A percentile compares a stretch with the other conserved stretches of the same genome.
Conservation (phyloP, 1,140 invertebrate genomes). For the Drosophila funebris region DNA sequence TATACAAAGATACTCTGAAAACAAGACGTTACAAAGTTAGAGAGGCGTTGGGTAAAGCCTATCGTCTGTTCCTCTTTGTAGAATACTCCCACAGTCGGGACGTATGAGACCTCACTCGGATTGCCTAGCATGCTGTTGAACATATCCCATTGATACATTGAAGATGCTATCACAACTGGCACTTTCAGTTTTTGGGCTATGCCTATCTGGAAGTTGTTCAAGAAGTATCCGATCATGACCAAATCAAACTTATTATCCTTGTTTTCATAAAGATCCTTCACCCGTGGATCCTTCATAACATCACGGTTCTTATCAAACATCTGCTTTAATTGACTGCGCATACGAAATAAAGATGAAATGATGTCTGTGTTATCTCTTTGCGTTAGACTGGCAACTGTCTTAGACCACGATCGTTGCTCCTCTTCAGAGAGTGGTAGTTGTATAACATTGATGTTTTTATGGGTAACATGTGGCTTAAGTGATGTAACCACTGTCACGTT, state of each 20-base stretch:
- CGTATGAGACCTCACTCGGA: conserved; percentile 47
- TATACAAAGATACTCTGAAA: background rate
- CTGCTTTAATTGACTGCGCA: conserved; percentile 14
- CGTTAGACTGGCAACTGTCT: conserved; percentile 17
- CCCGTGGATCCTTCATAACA: conserved; percentile 23
- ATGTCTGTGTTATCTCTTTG: conserved; percentile 35
- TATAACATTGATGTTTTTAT: conserved; percentile 49
- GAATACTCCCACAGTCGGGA: conserved; percentile 31
- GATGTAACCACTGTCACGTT: conserved; percentile 67
- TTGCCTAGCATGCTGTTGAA: conserved; percentile 45
- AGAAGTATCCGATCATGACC: conserved; percentile 57
- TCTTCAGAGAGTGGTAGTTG: conserved; percentile 18
- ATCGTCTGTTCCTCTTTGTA: conserved; percentile 12
- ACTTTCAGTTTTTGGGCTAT: conserved; percentile 63
- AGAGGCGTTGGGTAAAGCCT: conserved; percentile 29
- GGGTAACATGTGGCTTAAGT: conserved; percentile 47
- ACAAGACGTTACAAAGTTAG: background rate
- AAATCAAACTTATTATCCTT: conserved; percentile 61
- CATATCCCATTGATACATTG: conserved; percentile 31
- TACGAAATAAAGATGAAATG: background rate
- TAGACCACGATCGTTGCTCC: background rate
- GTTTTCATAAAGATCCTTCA: conserved; percentile 51
- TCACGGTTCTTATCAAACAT: conserved; percentile 36
- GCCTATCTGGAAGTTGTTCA: conserved; percentile 59
- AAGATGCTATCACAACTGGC: conserved; percentile 44